A percentile compares a stretch with the other conserved stretches of the same genome.
phyloP scores from a whole-genome alignment of 2,113 vertebrate genomes.

The Macaca mulatta region DNA sequence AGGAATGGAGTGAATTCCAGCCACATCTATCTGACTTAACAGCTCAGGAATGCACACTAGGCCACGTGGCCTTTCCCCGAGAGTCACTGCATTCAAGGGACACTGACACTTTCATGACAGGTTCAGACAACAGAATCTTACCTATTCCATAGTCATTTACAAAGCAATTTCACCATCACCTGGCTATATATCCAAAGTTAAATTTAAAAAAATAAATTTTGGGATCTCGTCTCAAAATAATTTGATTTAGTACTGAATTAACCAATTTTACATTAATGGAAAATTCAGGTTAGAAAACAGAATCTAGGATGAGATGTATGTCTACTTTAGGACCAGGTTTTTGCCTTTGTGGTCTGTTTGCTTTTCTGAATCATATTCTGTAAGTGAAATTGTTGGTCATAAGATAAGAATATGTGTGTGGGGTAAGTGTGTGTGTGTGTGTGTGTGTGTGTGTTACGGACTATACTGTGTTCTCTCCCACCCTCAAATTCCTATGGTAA shows the following conservation, averaged over 20 bases:
- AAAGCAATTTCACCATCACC: not conserved
- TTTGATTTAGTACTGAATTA: not conserved
- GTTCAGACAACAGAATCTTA: not conserved
- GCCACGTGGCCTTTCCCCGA: not conserved
- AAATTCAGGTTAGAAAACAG: not conserved
- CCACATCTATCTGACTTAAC: not conserved
- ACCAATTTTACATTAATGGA: not conserved
- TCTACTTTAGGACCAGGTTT: not conserved
- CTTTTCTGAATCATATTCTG: not conserved
- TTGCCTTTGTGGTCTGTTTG: not conserved
- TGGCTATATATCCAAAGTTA: not conserved
- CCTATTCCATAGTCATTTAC: not conserved
- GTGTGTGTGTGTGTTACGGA: not conserved
- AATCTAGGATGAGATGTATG: not conserved
- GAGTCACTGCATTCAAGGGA: not conserved
- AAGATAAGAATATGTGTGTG: not conserved
- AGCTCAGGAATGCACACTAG: not conserved
- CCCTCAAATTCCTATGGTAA: not conserved
- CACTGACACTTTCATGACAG: no score
- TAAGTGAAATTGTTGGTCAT: not conserved
- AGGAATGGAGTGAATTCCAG: not conserved
- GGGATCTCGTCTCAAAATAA: not conserved
- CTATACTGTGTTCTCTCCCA: not conserved
- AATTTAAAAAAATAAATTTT: not conserved
- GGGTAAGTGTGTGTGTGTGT: not conserved